Evolutionary conservation across 2,888 invertebrate genomes (phyloP).

Genomic region (Crioceris asparagi): DNA sequence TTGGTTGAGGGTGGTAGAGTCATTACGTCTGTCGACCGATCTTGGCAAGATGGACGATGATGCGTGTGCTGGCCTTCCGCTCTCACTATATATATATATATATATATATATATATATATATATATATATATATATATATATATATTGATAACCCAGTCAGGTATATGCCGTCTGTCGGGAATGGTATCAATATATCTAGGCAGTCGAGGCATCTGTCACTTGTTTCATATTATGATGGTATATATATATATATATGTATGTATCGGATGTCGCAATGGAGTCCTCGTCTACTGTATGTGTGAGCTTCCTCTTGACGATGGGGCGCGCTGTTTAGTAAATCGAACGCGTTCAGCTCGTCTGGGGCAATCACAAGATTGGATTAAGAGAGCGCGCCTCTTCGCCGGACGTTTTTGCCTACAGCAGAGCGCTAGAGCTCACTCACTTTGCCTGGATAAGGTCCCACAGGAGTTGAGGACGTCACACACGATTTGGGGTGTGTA

Average conservation of each 20-base stretch:
- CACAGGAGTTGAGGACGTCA: no score
- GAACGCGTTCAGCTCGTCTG: slow-evolving; percentile 22
- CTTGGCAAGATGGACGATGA: no score
- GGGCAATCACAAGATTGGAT: slow-evolving; percentile 22
- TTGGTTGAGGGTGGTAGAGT: no score
- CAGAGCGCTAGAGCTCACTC: no score
- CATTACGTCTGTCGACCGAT: no score
- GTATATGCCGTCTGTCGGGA: slow-evolving; percentile 30
- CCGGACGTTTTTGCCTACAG: slow-evolving; percentile 8
- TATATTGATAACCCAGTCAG: slow-evolving; percentile 34
- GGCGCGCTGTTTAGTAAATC: slow-evolving; percentile 24
- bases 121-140: neutral
- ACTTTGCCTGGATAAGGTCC: no score
- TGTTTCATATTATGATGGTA: slow-evolving; percentile 26
- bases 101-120: neutral
- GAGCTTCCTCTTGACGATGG: neutral
- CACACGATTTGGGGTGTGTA: no score
- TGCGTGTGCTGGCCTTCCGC: neutral
- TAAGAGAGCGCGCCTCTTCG: slow-evolving; percentile 15
- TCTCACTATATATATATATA: neutral
- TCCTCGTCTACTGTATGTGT: no score
- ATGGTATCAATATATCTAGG: slow-evolving; percentile 31
- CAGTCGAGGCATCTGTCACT: slow-evolving; percentile 29
- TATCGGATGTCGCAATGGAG: slow-evolving; percentile 30
- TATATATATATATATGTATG: no score